These are phyloP conservation scores for Solenopsis fugax DNA, from an alignment of 1,140 invertebrate species.

Conservation along the genomic window DNA sequence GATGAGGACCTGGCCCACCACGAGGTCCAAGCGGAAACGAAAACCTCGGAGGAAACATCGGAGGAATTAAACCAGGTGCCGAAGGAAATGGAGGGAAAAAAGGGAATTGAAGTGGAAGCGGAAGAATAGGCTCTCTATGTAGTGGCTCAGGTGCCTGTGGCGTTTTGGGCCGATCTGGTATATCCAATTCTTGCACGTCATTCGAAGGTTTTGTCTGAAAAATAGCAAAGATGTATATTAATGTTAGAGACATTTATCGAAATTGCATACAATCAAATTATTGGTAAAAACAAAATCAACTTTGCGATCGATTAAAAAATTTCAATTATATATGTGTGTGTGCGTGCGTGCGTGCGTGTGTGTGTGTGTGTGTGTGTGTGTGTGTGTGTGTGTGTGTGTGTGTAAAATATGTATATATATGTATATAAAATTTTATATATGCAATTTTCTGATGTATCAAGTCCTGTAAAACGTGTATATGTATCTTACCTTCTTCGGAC, in stretches of 20 bases:
- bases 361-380: too few relatives aligned
- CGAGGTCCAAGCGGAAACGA: constrained; percentile 82
- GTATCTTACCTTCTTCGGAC: constrained; percentile 81
- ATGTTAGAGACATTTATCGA: not conserved
- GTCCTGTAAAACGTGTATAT: not conserved
- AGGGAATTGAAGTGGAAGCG: constrained; percentile 86
- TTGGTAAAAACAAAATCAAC: not conserved
- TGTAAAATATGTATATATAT: too few relatives aligned
- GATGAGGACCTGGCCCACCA: constrained; percentile 85
- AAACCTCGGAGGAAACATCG: constrained; percentile 81
- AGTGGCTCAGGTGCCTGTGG: constrained; percentile 88
- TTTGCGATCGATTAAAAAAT: not conserved
- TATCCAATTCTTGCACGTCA: constrained; percentile 78
- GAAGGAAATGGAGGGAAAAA: constrained; percentile 86
- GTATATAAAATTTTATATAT: not conserved
- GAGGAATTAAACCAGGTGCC: constrained; percentile 91
- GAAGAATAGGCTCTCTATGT: constrained; percentile 87
- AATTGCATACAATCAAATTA: not conserved
- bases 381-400: too few relatives aligned
- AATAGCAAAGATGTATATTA: constrained; percentile 32
- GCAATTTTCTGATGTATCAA: not conserved
- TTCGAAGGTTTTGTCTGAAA: constrained; percentile 79
- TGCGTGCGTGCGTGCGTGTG: too few relatives aligned
- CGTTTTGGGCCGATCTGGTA: constrained; percentile 89
- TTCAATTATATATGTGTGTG: too few relatives aligned